Evolutionary conservation across 2,113 vertebrate species (phyloP).

Genomic region (Myrmophylax atrothorax): DNA sequence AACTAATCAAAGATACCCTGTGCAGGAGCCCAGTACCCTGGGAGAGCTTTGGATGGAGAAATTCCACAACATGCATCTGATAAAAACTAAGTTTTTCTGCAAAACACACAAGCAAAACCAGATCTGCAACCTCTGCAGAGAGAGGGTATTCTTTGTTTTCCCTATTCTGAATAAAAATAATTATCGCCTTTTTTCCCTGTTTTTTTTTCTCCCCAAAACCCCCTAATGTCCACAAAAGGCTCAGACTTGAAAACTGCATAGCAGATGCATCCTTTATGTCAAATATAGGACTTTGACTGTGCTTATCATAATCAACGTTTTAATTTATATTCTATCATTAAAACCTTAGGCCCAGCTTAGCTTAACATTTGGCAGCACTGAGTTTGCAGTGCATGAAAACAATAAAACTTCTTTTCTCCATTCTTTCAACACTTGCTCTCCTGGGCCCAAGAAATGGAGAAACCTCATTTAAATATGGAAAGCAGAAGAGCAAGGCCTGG

Average conservation of each 20-base stretch:
- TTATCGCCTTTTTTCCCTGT: too few species aligned
- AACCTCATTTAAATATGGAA: not conserved
- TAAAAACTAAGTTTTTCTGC: not conserved
- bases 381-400: not conserved
- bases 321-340: not conserved
- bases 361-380: not conserved
- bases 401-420: not conserved
- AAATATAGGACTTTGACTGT: not conserved
- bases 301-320: not conserved
- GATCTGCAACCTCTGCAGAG: not conserved
- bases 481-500: not conserved
- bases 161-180: not conserved
- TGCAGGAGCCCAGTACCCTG: not conserved
- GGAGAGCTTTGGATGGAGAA: not conserved
- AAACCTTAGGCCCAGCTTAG: not conserved
- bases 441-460: not conserved
- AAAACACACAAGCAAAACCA: not conserved
- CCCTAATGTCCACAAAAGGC: fast-evolving
- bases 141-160: not conserved
- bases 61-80: not conserved
- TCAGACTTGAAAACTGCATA: not conserved
- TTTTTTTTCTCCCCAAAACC: fast-evolving
- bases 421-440: not conserved
- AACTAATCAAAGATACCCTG: not conserved
- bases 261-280: not conserved